Percentiles rank a stretch among this genome's conserved stretches.
Conservation (phyloP, 2,797 vertebrate genomes). For the Ficedula albicollis region DNA sequence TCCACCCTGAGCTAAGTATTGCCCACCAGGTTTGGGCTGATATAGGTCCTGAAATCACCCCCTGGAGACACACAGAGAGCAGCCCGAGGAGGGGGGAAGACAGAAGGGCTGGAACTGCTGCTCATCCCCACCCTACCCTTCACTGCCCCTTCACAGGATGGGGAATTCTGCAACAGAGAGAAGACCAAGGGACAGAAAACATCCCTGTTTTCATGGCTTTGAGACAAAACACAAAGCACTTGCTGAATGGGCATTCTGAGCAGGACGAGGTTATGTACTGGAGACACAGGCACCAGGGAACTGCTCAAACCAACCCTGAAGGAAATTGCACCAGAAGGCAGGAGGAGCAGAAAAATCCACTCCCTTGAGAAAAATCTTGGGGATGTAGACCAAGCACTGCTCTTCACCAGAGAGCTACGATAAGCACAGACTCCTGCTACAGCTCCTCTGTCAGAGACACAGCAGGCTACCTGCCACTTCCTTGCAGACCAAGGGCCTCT, state of each 20-base stretch:
- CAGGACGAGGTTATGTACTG: not conserved
- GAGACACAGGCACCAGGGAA: not conserved
- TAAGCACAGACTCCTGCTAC: not conserved
- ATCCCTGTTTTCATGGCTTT: not conserved
- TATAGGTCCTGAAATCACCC: not conserved
- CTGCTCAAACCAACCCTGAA: not conserved
- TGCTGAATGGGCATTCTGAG: not conserved
- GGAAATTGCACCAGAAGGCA: not conserved
- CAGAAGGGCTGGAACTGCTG: not conserved
- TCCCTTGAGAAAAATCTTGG: not conserved
- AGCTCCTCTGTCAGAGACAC: accelerated
- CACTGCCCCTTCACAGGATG: not conserved
- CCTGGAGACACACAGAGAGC: accelerated
- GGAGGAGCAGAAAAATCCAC: not conserved
- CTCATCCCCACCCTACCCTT: not conserved
- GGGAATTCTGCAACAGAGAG: not conserved
- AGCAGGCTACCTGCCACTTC: not conserved
- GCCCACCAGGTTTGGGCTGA: not conserved
- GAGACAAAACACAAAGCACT: not conserved
- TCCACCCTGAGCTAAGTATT: accelerated
- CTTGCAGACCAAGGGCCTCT: not conserved
- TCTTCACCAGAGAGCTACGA: accelerated
- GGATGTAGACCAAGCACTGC: accelerated
- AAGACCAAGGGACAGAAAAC: not conserved
- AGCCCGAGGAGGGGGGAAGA: accelerated